These are phyloP conservation scores for Phymastichus coffea DNA, from an alignment of 1,140 invertebrate genomes.

Conservation along the genomic window DNA sequence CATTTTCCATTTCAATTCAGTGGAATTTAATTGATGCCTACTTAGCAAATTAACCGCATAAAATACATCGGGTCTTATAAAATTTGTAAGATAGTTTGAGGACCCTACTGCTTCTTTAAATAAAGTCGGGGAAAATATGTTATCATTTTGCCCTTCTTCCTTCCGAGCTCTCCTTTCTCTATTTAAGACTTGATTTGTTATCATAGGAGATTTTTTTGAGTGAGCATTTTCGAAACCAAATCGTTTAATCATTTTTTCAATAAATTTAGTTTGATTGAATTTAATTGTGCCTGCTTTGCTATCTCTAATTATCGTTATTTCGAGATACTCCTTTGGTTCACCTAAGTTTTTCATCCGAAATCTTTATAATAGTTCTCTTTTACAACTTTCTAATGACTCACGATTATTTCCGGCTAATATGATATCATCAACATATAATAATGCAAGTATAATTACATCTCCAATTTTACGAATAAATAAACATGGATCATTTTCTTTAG, in stretches of 20 bases:
- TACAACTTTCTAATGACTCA: neutral
- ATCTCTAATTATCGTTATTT: neutral
- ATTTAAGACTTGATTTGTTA: neutral
- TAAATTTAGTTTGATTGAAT: neutral
- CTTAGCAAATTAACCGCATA: constrained; percentile 34
- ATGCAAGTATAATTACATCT: neutral
- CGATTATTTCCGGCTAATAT: neutral
- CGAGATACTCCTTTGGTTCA: neutral
- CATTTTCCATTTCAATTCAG: constrained; percentile 13
- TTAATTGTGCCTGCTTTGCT: neutral
- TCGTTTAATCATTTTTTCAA: neutral
- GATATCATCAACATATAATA: neutral
- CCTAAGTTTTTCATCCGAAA: neutral
- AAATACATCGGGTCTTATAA: constrained; percentile 53
- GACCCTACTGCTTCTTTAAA: constrained; percentile 46
- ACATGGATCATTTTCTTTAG: constrained; percentile 21
- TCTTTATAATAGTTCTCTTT: neutral
- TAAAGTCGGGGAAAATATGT: neutral
- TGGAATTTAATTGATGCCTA: constrained; percentile 26
- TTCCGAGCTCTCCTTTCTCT: neutral
- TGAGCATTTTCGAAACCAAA: neutral
- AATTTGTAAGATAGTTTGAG: constrained; percentile 48
- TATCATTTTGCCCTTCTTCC: neutral
- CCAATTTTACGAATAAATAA: neutral
- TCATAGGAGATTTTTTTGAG: neutral